These are phyloP conservation scores for Prosopocoilus inquinatus DNA, from an alignment of 2,888 invertebrate genomes.

Conservation along the genomic window DNA sequence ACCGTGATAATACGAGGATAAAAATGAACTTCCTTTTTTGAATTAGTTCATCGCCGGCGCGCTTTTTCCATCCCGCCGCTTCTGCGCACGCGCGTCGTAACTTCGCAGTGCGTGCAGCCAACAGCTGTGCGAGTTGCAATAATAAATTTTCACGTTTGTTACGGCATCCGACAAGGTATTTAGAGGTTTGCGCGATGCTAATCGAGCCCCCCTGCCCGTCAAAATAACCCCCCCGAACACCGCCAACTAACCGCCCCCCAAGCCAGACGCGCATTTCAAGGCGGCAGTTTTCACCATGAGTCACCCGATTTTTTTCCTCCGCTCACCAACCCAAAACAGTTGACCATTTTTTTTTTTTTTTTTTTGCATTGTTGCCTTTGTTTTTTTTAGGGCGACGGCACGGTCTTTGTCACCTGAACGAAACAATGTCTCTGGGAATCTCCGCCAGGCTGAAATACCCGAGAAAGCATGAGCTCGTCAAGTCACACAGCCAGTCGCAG, in stretches of 20 bases:
- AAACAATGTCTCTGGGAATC: constrained; percentile 47
- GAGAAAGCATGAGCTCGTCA: constrained; percentile 47
- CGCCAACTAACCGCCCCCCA: not conserved
- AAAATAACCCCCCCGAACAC: not conserved
- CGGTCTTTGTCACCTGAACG: constrained; percentile 25
- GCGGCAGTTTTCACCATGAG: constrained; percentile 34
- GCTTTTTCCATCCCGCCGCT: no score
- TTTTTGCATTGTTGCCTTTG: constrained; percentile 29
- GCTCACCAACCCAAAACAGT: constrained; percentile 8
- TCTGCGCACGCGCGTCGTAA: constrained; percentile 15
- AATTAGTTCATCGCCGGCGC: no score
- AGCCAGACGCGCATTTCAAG: not conserved
- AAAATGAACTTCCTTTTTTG: no score
- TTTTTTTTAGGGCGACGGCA: constrained; percentile 21
- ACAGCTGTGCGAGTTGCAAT: constrained; percentile 35
- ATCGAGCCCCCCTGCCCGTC: not conserved
- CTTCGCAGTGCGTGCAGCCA: constrained; percentile 17
- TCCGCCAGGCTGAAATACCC: constrained; percentile 48
- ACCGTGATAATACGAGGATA: no score
- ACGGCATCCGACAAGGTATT: constrained; percentile 27
- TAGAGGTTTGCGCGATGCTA: not conserved
- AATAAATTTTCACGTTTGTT: constrained; percentile 29
- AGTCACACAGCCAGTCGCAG: constrained; percentile 49
- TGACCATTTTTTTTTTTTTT: constrained; percentile 8
- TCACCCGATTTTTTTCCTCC: constrained; percentile 35